Conservation (phyloP, 2,797 vertebrate species). For the Coregonus sp. region DNA sequence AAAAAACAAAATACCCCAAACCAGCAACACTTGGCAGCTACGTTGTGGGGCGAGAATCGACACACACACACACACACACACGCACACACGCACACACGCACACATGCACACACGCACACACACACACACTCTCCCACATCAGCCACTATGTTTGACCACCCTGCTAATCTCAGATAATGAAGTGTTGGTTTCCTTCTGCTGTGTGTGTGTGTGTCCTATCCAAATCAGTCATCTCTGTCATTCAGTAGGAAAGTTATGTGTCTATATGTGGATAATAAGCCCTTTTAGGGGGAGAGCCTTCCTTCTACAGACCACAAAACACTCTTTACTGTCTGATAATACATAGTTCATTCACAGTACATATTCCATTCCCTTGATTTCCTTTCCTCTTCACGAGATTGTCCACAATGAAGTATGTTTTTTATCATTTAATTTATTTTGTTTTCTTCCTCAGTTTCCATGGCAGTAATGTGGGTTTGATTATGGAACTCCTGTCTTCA, state of each 20-base stretch:
- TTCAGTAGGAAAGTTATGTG: slow-evolving; percentile 64
- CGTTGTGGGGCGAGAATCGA: slow-evolving; percentile 44
- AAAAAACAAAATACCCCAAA: slow-evolving; percentile 44
- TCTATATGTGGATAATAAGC: slow-evolving; percentile 75
- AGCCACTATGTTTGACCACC: slow-evolving; percentile 7
- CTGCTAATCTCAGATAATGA: slow-evolving; percentile 5
- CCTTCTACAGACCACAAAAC: slow-evolving; percentile 62
- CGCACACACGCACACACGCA: too few species aligned
- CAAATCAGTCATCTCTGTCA: slow-evolving; percentile 49
- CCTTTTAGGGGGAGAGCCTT: slow-evolving; percentile 64
- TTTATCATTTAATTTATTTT: slow-evolving; percentile 59
- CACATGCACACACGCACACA: too few species aligned
- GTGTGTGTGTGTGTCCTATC: slow-evolving; percentile 25
- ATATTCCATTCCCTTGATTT: background rate
- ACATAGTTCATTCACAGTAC: slow-evolving; percentile 54
- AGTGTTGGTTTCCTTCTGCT: slow-evolving; percentile 35
- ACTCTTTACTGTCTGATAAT: slow-evolving; percentile 67
- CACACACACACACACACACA: too few species aligned
- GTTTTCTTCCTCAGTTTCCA: slow-evolving; percentile 66
- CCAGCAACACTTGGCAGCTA: slow-evolving; percentile 31
- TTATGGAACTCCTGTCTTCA: slow-evolving; percentile 49
- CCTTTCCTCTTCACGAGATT: slow-evolving; percentile 16
- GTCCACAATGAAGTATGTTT: slow-evolving; percentile 57
- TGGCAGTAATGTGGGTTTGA: slow-evolving; percentile 67
- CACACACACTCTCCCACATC: too few species aligned